Evolutionary conservation across 2,888 invertebrate genomes (phyloP).

Genomic region (Carcina quercana): DNA sequence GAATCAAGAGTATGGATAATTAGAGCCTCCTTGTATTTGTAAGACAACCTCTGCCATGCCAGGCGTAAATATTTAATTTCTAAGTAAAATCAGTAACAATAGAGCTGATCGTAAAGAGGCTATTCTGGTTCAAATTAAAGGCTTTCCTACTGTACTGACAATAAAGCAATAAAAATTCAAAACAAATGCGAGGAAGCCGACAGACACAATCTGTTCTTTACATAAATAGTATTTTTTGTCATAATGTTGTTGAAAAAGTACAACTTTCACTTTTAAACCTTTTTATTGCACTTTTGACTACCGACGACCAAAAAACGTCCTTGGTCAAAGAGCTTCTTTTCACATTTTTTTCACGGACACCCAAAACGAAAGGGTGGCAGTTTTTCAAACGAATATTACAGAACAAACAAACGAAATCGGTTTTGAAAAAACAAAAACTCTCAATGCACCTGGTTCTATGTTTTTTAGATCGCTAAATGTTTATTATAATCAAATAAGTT

Average conservation of each 20-base stretch:
- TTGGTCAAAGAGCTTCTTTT: conserved; percentile 25
- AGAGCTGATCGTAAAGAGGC: no score
- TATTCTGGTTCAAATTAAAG: no score
- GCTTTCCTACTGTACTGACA: conserved; percentile 7
- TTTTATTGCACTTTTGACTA: conserved; percentile 39
- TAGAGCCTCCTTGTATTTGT: no score
- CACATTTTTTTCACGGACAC: conserved; percentile 22
- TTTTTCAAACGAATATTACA: conserved; percentile 39
- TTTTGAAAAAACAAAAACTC: conserved; percentile 45
- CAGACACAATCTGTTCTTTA: conserved; percentile 8
- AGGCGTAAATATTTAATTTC: no score
- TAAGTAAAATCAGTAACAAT: no score
- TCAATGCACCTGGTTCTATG: conserved; percentile 58
- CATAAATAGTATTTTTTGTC: conserved; percentile 16
- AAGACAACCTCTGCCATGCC: no score
- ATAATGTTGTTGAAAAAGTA: conserved; percentile 9
- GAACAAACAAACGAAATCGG: conserved; percentile 47
- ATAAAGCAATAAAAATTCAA: conserved; percentile 21
- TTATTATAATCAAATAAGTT: conserved; percentile 71
- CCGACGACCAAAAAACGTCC: conserved; percentile 30
- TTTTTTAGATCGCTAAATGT: conserved; percentile 54
- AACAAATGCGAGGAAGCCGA: conserved; percentile 13
- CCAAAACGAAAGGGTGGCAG: conserved; percentile 46
- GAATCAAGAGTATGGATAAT: no score
- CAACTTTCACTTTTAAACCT: conserved; percentile 57